phyloP scores from a whole-genome alignment of 2,113 vertebrate species.

The Chloebia gouldiae region DNA sequence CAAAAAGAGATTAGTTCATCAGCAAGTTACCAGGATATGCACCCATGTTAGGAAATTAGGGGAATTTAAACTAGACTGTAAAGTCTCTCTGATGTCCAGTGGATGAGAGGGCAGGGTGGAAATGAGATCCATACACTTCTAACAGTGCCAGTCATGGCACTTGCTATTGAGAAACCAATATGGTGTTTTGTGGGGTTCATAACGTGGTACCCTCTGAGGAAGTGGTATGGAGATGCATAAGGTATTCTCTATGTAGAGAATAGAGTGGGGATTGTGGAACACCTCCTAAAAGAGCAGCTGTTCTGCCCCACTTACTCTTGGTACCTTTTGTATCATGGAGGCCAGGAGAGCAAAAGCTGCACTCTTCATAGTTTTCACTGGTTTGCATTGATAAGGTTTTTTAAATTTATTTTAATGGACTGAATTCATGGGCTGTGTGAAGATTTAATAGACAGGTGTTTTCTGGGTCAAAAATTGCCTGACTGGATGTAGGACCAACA shows the following conservation, averaged over 20 bases:
- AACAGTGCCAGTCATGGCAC: rapidly evolving
- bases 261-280: not conserved
- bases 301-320: not conserved
- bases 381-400: not conserved
- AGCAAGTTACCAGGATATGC: not conserved
- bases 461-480: not conserved
- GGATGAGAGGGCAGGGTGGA: not conserved
- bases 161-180: not conserved
- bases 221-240: not conserved
- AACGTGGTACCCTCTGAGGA: not conserved
- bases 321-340: not conserved
- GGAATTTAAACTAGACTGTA: not conserved
- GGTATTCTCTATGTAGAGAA: too few relatives aligned
- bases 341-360: not conserved
- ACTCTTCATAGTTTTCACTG: not conserved
- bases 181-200: not conserved
- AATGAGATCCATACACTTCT: not conserved
- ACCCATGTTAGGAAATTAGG: not conserved
- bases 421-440: not conserved
- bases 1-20: not conserved
- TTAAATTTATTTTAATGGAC: not conserved
- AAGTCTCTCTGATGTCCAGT: not conserved
- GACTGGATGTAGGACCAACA: not conserved
- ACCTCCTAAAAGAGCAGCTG: not conserved
- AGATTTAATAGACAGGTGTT: not conserved